Evolutionary conservation across 2,888 invertebrate species (phyloP).

Genomic region (Sesia bembeciformis): DNA sequence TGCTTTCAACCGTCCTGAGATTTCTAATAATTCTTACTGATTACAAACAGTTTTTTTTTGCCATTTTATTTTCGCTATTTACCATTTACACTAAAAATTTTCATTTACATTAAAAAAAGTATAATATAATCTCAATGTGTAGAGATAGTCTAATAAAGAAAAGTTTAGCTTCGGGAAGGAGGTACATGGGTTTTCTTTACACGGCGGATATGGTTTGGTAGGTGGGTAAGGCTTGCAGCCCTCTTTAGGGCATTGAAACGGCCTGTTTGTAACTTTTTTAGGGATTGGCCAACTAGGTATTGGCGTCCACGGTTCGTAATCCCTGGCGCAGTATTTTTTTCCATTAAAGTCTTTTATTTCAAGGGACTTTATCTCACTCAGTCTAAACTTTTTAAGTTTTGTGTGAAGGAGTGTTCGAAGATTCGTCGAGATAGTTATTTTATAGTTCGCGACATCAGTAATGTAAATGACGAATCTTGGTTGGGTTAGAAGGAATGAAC

Average conservation of each 20-base stretch:
- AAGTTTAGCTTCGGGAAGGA: slow-evolving; percentile 28
- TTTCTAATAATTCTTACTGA: too few species aligned
- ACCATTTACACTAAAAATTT: not conserved
- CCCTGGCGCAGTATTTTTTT: slow-evolving; percentile 13
- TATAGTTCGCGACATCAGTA: not conserved
- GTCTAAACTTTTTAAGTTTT: not conserved
- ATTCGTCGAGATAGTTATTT: not conserved
- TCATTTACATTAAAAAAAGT: not conserved
- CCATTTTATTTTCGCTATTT: slow-evolving; percentile 3
- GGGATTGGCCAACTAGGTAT: slow-evolving; percentile 48
- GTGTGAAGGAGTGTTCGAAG: not conserved
- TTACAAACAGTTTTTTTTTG: not conserved
- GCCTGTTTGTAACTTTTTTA: slow-evolving; percentile 17
- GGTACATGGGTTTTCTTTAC: slow-evolving; percentile 25
- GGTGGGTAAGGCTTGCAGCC: slow-evolving; percentile 32
- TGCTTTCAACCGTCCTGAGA: too few species aligned
- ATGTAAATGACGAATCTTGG: not conserved
- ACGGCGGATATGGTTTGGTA: slow-evolving; percentile 17
- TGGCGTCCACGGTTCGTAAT: slow-evolving; percentile 49
- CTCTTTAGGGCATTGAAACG: slow-evolving; percentile 32
- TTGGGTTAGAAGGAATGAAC: not conserved
- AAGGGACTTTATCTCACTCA: not conserved
- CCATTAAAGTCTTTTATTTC: not conserved
- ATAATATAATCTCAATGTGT: not conserved
- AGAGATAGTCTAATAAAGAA: slow-evolving; percentile 4